These are phyloP conservation scores for Sakesphorus luctuosus DNA, from an alignment of 2,113 vertebrate species.

Conservation along the genomic window DNA sequence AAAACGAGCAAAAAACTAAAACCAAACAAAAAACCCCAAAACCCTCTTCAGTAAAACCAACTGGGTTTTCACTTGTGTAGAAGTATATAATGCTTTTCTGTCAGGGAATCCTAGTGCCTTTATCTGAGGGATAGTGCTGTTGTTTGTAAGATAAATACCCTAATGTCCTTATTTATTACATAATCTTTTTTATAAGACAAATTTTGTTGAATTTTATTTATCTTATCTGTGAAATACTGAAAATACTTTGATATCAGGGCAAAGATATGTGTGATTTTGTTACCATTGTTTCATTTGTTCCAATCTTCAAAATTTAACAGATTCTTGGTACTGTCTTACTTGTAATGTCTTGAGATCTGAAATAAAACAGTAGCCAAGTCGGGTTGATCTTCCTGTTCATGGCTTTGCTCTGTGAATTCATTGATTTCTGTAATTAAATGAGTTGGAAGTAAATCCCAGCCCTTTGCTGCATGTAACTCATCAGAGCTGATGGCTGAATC, in stretches of 20 bases:
- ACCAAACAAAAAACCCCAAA: no score
- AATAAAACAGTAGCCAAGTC: neutral
- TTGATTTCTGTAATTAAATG: constrained; percentile 82
- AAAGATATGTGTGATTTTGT: neutral
- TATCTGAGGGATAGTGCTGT: neutral
- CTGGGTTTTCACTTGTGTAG: neutral
- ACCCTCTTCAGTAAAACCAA: neutral
- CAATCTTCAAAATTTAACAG: neutral
- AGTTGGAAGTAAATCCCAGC: constrained; percentile 75
- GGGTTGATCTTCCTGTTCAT: constrained; percentile 59
- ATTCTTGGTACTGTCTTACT: neutral
- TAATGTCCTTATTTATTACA: neutral
- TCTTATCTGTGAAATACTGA: neutral
- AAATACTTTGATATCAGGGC: neutral
- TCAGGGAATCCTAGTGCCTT: accelerated
- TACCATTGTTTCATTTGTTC: neutral
- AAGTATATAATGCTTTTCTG: neutral
- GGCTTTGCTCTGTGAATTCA: constrained; percentile 61
- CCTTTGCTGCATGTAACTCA: constrained; percentile 66
- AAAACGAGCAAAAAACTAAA: no score
- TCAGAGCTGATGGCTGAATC: constrained; percentile 75
- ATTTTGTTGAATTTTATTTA: neutral
- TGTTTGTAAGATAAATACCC: neutral
- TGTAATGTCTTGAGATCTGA: constrained; percentile 29
- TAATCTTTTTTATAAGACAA: neutral